Evolutionary conservation across 2,113 vertebrate species (phyloP), one percentile per base, ranked within the genome.

Genomic region (Hemibagrus wyckioides): DNA sequence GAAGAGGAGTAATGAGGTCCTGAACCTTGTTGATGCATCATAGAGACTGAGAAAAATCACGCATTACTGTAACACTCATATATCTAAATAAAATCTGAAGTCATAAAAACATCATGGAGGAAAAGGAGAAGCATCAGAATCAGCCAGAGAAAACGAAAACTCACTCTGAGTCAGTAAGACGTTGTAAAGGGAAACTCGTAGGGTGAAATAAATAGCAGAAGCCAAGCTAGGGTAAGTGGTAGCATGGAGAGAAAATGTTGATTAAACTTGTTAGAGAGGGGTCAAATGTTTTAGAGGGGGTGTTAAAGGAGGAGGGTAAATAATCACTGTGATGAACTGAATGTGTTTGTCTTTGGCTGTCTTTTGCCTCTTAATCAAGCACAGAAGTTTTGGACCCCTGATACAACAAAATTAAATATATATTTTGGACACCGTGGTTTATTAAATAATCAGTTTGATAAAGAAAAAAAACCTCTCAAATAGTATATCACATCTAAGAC

Each of bases 21-120:
- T 83, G 96, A 95, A 14, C 97, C 96, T 94, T 98, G 98, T 93
- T 98, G 97, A 92, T 99, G 98, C 96, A 98, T 97, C 97, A 99
- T 97, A 92, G 98, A 95, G 81, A 98, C 97, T 99, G 65, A 86
- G 83, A 81, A 89, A 83, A 90, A 90, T 93, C 87, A 82, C 89
- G 69, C 54, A 87, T n/a, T 87, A 77, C 21, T 1, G 39, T 75
- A 81, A 80, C 44, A 73, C 25, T 28, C 54, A 44, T 33, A 54
- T 33, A 86, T 67, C 80, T 54, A 14, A 61, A 48, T 80, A 54
- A 56, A 79, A 56, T 23, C 8, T 54, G n/a, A 33, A 11, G 14
- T 48, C 9, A 23, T 39, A 19, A 28, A 75, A 77, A 52, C 7
- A 19, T 57, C 15, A 59, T 56, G 41, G 71, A 84, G 73, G 33